Evolutionary conservation across 2,113 vertebrate species (phyloP).

Genomic region (Catharus bicknelli): DNA sequence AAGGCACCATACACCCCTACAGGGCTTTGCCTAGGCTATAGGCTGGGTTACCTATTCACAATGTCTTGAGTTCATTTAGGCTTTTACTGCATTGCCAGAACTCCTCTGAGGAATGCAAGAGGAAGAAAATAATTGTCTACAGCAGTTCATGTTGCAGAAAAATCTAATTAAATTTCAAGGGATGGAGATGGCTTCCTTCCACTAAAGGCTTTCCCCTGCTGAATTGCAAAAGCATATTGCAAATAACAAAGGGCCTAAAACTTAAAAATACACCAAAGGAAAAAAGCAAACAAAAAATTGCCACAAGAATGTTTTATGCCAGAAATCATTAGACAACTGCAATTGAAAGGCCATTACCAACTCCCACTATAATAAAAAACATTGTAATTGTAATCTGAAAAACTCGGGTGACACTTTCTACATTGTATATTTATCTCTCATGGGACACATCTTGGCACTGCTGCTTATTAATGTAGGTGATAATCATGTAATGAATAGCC

Average conservation of each 20-base stretch:
- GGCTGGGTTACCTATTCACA: not conserved
- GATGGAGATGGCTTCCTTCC: not conserved
- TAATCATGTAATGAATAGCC: conserved; percentile 38
- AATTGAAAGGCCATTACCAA: conserved; percentile 48
- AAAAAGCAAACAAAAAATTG: conserved; percentile 19
- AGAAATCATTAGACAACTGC: conserved; percentile 53
- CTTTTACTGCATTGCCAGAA: not conserved
- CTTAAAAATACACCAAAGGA: conserved; percentile 16
- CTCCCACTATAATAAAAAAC: conserved; percentile 47
- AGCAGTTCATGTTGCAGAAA: not conserved
- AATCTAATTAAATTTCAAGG: conserved; percentile 34
- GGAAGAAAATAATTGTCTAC: not conserved
- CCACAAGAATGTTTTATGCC: conserved; percentile 27
- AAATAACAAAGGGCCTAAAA: conserved; percentile 16
- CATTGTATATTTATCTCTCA: conserved; percentile 15
- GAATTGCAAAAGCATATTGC: conserved; percentile 1
- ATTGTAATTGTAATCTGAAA: conserved; percentile 26
- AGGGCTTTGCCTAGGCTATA: not conserved
- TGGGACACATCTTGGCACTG: conserved; percentile 22
- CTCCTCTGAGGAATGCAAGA: not conserved
- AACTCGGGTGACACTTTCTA: not conserved
- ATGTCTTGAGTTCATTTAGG: fast-evolving
- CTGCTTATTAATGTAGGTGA: conserved; percentile 38
- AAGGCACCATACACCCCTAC: not conserved
- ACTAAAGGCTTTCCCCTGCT: not conserved